Percentiles rank a stretch among this genome's conserved stretches.
These are phyloP conservation scores for Chaunax sp. DNA, from an alignment of 2,797 vertebrate species.

Conservation along the genomic window DNA sequence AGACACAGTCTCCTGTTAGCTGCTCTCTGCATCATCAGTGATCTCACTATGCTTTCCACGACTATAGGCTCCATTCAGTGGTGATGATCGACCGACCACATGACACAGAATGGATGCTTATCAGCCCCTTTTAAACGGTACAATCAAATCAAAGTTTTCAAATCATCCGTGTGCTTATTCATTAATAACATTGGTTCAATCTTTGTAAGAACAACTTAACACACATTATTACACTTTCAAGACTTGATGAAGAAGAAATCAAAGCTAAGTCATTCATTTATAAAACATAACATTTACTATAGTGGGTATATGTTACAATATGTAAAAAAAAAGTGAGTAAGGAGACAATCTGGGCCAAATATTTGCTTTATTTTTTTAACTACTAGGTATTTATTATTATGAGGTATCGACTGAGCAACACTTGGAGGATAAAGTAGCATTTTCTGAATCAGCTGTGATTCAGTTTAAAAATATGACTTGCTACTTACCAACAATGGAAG, in stretches of 20 bases:
- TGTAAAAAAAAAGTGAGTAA: no score
- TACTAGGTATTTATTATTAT: no score
- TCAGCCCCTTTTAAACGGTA: conserved; percentile 23
- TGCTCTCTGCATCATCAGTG: conserved; percentile 24
- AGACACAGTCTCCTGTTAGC: not conserved
- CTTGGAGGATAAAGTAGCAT: no score
- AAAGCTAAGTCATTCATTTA: no score
- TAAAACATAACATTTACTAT: not conserved
- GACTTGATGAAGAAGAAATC: no score
- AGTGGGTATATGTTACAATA: no score
- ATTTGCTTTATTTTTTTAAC: no score
- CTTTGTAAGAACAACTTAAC: not conserved
- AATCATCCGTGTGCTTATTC: not conserved
- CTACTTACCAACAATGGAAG: not conserved
- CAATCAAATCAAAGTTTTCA: conserved; percentile 18
- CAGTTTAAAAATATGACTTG: not conserved
- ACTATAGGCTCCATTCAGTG: conserved; percentile 23
- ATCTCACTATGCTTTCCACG: not conserved
- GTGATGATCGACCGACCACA: conserved; percentile 35
- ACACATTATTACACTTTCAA: no score
- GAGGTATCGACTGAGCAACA: no score
- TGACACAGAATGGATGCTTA: conserved; percentile 12
- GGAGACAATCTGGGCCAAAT: no score
- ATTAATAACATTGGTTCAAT: not conserved
- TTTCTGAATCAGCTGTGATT: no score